These are phyloP conservation scores for Parthenolecanium corni DNA, from an alignment of 2,888 invertebrate species.

Conservation along the genomic window DNA sequence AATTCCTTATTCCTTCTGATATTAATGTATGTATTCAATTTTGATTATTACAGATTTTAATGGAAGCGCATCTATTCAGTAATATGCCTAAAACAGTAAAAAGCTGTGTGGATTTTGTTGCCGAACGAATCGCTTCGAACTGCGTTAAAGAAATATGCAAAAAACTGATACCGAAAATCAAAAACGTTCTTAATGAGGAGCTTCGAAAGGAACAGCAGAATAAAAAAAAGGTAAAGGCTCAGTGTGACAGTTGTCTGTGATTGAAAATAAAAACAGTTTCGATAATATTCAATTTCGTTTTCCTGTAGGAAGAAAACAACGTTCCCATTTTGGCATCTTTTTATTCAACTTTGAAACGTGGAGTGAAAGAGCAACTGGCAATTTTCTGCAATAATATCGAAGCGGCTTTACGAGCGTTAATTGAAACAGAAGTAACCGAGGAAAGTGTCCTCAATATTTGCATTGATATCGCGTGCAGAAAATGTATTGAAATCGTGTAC, in stretches of 20 bases:
- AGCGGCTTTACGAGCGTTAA: neutral
- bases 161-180: slow-evolving; percentile 14
- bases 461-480: slow-evolving; percentile 14
- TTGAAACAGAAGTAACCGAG: slow-evolving; percentile 2
- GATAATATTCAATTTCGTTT: neutral
- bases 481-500: slow-evolving; percentile 19
- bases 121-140: slow-evolving; percentile 11
- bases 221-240: slow-evolving; percentile 6
- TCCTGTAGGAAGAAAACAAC: slow-evolving; percentile 6
- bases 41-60: slow-evolving; percentile 2
- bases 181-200: neutral
- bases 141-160: slow-evolving; percentile 8
- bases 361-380: slow-evolving; percentile 9
- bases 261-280: neutral
- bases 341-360: slow-evolving; percentile 1
- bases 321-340: slow-evolving; percentile 2
- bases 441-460: slow-evolving; percentile 13
- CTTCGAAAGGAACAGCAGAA: neutral
- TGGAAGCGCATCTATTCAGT: slow-evolving; percentile 17
- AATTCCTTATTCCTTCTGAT: too few relatives aligned
- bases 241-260: neutral
- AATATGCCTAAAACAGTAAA: slow-evolving; percentile 21
- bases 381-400: slow-evolving; percentile 9
- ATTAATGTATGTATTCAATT: too few relatives aligned
- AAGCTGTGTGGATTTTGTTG: slow-evolving; percentile 16